Base-by-base conservation (phyloP, 2,797 vertebrate genomes). In the Setipinna tenuifilis region DNA sequence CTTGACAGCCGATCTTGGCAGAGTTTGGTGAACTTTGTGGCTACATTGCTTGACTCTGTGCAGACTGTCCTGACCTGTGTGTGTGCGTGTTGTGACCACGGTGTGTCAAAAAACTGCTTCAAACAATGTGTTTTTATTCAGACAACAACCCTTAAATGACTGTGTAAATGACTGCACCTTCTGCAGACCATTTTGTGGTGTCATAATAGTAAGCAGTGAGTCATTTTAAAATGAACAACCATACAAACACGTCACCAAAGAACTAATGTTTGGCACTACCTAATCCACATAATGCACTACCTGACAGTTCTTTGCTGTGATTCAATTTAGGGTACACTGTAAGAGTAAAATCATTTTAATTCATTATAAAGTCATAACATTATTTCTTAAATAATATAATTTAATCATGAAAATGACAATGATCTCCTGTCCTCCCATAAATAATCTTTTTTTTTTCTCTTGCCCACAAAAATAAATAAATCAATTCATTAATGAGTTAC, bases 41-140 rank as follows among this genome's bases (percentile, higher is more conserved):
- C 95, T 96, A 96, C 96, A 96, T 96, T 92, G 90, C 94, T 92
- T 94, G 92, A 81, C 93, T 90, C 93, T 91, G 89, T 94, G 90
- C 93, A 75, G 31, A 17, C 6, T 75, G 16, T 75, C 6, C 68
- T 75, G 28, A 41, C 31, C 14, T 68, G 23, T 90, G 86, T 92
- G 87, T 91, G 90, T 89, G 89, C 89, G 50, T 14, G 50, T 54
- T 41, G 35, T 41, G 35, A 41, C 35, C 35, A 31, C 84, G 81
- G 81, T 88, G 83, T 85, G 83, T 86, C 86, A 84, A 84, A 92
- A 90, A 85, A 87, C 83, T 85, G 89, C 83, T 88, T 89, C 82
- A 88, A 88, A 86, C 89, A 75, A 91, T 88, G 90, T 81, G 87
- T 86, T 93, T 91, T 90, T 85, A 82, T 85, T 86, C 85, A 41